Base-by-base conservation (phyloP, 2,888 invertebrate genomes). In the Pocota personata region DNA sequence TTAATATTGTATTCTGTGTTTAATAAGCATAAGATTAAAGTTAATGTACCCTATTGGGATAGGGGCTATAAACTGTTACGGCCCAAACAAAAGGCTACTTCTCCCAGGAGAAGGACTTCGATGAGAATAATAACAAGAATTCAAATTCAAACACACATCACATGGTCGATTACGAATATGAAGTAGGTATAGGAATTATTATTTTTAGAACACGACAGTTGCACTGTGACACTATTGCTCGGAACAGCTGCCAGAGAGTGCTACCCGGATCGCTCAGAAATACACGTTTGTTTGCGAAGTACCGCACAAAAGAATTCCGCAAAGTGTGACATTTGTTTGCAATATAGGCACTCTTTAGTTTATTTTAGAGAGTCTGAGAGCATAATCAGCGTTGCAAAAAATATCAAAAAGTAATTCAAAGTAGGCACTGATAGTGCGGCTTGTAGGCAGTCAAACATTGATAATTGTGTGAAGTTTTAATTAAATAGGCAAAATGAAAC, bases 401-500 rank as follows among this genome's bases (percentile, higher is more conserved):
- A 37, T 37, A n/a, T n/a, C n/a, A n/a, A n/a, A 37, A 3, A 37
- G n/a, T 30, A 7, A 30, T 40, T 14, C 40, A 14, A n/a, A n/a
- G n/a, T n/a, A n/a, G n/a, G n/a, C n/a, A n/a, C n/a, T n/a, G 24
- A 24, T 24, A 24, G 24, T 24, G n/a, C n/a, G n/a, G n/a, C n/a
- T n/a, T 24, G 24, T 24, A 24, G 24, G 24, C n/a, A n/a, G 24
- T 2, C 2, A 24, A 24, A 3, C 4, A 24, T 24, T 24, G 4
- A 24, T 4, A 24, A 24, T 3, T 24, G 24, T 24, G 24, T 24
- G 24, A 24, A 24, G 24, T 24, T 24, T 24, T 24, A 3, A 24
- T 3, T 24, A 52, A 27, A 27, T 30, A 2, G 10, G 10, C n/a
- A 75, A 30, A 24, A 77, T 77, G 78, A 78, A 78, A 55, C 43